A percentile compares a stretch with the other conserved stretches of the same genome.
phyloP scores from a whole-genome alignment of 2,888 invertebrate species.

The Aporophyla lueneburgensis region DNA sequence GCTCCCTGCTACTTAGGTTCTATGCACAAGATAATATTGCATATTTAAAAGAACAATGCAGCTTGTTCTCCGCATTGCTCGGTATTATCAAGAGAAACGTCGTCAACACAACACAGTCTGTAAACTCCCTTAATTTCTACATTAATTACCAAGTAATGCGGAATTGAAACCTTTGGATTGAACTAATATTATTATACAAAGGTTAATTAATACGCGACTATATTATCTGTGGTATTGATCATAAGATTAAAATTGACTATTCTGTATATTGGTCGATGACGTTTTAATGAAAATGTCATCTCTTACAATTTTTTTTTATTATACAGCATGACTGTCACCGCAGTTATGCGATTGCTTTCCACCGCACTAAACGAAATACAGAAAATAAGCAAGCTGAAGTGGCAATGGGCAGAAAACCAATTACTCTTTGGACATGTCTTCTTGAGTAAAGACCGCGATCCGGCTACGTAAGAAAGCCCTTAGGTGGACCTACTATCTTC shows the following conservation, averaged over 20 bases:
- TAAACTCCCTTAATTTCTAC: not conserved
- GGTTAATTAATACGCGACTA: not conserved
- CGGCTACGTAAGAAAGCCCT: too few species aligned
- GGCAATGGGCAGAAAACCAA: too few species aligned
- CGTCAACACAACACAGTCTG: conserved; percentile 13
- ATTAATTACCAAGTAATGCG: conserved; percentile 9
- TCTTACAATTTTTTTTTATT: conserved; percentile 5
- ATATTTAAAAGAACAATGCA: not conserved
- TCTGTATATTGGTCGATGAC: conserved; percentile 1
- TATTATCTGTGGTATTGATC: conserved; percentile 13
- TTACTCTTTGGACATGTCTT: too few species aligned
- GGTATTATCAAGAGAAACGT: conserved; percentile 6
- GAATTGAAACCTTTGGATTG: conserved; percentile 18
- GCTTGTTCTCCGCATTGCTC: not conserved
- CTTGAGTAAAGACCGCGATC: too few species aligned
- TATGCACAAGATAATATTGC: not conserved
- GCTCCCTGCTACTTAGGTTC: not conserved
- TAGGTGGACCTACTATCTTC: too few species aligned
- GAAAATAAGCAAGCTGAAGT: not conserved
- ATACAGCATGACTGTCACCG: not conserved
- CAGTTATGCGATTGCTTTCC: not conserved
- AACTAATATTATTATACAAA: not conserved
- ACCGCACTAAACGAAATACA: not conserved
- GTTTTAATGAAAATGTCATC: conserved; percentile 4
- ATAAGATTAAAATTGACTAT: not conserved